Evolutionary conservation across 1,140 invertebrate species (phyloP).

Genomic region (Platyscapa corneri): DNA sequence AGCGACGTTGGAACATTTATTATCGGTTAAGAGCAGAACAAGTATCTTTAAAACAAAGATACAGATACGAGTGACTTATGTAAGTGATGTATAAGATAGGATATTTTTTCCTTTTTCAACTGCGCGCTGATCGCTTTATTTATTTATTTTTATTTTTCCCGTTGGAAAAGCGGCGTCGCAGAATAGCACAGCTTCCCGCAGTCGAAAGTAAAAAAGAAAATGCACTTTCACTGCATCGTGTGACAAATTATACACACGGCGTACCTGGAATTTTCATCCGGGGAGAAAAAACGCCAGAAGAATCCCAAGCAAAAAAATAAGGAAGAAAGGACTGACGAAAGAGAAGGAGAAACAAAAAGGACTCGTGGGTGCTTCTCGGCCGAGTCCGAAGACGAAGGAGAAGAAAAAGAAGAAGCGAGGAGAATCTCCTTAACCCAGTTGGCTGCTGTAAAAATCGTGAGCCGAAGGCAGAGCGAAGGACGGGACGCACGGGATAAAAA

Average conservation of each 20-base stretch:
- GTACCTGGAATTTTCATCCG: neutral
- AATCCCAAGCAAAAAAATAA: neutral
- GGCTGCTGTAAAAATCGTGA: no score
- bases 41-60: slow-evolving; percentile 17
- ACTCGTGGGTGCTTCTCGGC: neutral
- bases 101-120: neutral
- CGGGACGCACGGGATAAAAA: no score
- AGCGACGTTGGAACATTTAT: slow-evolving; percentile 3
- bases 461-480: no score
- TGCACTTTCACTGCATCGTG: neutral
- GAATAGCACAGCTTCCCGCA: neutral
- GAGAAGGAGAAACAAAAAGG: neutral
- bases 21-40: neutral
- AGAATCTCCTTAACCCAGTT: slow-evolving; percentile 44
- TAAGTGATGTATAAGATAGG: slow-evolving; percentile 7
- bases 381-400: no score
- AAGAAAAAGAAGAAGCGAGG: slow-evolving; percentile 13
- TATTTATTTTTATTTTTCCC: neutral
- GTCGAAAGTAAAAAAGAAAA: neutral
- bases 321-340: no score
- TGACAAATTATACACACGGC: neutral
- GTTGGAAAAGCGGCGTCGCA: neutral
- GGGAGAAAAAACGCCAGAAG: neutral
- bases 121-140: neutral
- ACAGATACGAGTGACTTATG: slow-evolving; percentile 18